Conservation (phyloP, 2,113 vertebrate genomes). For the Leucopsar rothschildi region DNA sequence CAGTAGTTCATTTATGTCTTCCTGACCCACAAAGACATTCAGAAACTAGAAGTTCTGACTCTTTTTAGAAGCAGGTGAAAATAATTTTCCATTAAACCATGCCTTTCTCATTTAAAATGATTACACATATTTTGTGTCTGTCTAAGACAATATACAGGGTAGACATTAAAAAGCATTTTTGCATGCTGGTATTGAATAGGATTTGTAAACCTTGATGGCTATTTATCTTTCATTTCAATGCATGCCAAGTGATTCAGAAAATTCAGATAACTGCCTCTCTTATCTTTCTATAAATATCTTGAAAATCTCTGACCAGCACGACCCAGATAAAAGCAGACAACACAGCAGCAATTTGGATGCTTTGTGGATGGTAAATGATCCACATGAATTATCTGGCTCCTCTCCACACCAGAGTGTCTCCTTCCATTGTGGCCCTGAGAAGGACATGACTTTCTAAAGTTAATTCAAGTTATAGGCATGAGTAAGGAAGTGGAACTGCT, state of each 20-base stretch:
- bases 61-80: not conserved
- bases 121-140: not conserved
- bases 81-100: not conserved
- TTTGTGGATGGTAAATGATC: not conserved
- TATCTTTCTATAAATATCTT: not conserved
- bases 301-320: not conserved
- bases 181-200: not conserved
- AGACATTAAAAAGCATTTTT: not conserved
- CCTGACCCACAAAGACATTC: not conserved
- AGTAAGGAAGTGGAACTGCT: not conserved
- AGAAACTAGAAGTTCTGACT: not conserved
- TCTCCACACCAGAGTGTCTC: not conserved
- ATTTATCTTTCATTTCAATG: not conserved
- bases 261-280: not conserved
- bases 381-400: not conserved
- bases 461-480: not conserved
- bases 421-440: not conserved
- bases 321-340: not conserved
- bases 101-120: not conserved
- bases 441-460: not conserved
- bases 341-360: not conserved
- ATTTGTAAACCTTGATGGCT: not conserved
- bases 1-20: not conserved
- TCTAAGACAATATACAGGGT: not conserved
- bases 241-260: not conserved